Conservation (phyloP, 2,888 invertebrate species). For the Sphinx pinastri region DNA sequence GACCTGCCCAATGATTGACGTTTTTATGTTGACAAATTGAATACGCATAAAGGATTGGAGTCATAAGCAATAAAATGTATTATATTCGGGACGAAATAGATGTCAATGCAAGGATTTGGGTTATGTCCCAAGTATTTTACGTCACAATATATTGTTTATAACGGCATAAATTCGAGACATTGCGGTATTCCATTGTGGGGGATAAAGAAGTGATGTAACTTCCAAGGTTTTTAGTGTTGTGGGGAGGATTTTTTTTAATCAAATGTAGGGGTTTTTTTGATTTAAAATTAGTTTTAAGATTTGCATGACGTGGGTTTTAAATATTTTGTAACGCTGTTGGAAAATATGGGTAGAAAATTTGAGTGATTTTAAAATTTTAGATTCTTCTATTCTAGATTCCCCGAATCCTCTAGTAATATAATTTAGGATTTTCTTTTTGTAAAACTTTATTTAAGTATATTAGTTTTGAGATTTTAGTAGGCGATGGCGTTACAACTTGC, state of each 20-base stretch:
- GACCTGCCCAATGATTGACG: constrained; percentile 23
- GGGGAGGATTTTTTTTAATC: not conserved
- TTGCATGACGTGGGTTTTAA: too few relatives aligned
- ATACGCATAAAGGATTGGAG: constrained; percentile 11
- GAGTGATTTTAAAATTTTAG: too few relatives aligned
- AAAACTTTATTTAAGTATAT: too few relatives aligned
- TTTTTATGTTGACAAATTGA: constrained; percentile 20
- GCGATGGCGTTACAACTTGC: too few relatives aligned
- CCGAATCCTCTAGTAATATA: too few relatives aligned
- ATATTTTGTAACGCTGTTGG: too few relatives aligned
- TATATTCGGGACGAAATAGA: constrained; percentile 21
- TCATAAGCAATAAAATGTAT: constrained; percentile 24
- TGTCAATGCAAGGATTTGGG: constrained; percentile 22
- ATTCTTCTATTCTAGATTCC: too few relatives aligned
- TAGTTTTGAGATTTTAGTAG: too few relatives aligned
- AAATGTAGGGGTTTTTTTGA: not conserved
- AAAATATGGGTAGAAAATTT: too few relatives aligned
- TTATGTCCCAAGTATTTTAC: constrained; percentile 21
- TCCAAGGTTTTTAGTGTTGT: not conserved
- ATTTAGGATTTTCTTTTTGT: too few relatives aligned
- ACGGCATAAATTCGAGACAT: constrained; percentile 18
- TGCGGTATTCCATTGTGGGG: constrained; percentile 20
- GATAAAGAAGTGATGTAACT: constrained; percentile 9
- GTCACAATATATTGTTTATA: constrained; percentile 24
- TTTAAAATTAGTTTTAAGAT: not conserved